Evolutionary conservation across 1,140 invertebrate genomes (phyloP), one percentile per base, ranked within the genome.

Genomic region (Orchesella cincta): DNA sequence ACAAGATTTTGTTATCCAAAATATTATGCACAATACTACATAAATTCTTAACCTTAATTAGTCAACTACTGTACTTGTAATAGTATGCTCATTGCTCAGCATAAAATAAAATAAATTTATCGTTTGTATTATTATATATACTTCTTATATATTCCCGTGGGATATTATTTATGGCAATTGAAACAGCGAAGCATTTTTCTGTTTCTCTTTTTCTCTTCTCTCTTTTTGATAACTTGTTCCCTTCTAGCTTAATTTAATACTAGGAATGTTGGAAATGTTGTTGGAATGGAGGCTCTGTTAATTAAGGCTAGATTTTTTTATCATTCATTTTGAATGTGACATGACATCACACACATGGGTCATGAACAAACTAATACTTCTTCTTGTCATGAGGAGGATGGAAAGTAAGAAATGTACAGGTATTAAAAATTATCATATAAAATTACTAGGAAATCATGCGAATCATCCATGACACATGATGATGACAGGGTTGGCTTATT

Each of bases 91-190:
- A n/a, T n/a, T n/a, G n/a, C n/a, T n/a, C n/a, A n/a, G n/a, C n/a
- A n/a, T n/a, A n/a, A n/a, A n/a, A n/a, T n/a, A n/a, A n/a, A n/a
- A n/a, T n/a, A n/a, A n/a, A n/a, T n/a, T n/a, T n/a, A n/a, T n/a
- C n/a, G n/a, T n/a, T n/a, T n/a, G n/a, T n/a, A n/a, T n/a, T n/a
- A n/a, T n/a, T n/a, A n/a, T n/a, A n/a, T n/a, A n/a, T n/a, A 46
- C 14, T 57, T 57, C 8, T n/a, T n/a, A 57, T 26, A n/a, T 57
- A 57, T 57, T 57, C 52, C 52, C 52, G 52, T 57, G 52, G 52
- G 52, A 57, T 57, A 57, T 57, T 57, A 57, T 57, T 57, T 57
- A 57, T 57, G 52, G 52, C 52, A 57, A 57, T 57, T 18, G 52
- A 12, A 57, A 57, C 12, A 57, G 23, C 8, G 23, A 57, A 18